Percentiles rank a stretch among this genome's conserved stretches.
Conservation (phyloP, 2,888 invertebrate species). For the Brachyopa scutellaris region DNA sequence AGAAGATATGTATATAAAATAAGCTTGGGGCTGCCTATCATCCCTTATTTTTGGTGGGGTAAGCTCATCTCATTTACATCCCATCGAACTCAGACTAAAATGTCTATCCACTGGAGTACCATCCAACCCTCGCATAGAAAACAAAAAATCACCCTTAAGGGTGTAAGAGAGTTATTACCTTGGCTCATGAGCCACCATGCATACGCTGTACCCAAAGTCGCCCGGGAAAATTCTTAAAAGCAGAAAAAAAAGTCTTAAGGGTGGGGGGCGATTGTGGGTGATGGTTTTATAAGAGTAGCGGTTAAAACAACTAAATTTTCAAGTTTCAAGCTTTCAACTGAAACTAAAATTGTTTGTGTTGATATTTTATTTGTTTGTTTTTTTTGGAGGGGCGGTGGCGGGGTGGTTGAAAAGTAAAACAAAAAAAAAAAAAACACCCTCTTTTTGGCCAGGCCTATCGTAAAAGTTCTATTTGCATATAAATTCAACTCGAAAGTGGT, state of each 20-base stretch:
- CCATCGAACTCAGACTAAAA: constrained; percentile 50
- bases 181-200: constrained; percentile 47
- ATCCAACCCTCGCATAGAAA: constrained; percentile 14
- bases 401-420: neutral
- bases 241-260: constrained; percentile 2
- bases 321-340: constrained; percentile 54
- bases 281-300: neutral
- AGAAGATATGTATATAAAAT: constrained; percentile 23
- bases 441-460: constrained; percentile 26
- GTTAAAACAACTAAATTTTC: constrained; percentile 58
- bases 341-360: constrained; percentile 66
- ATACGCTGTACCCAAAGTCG: constrained; percentile 35
- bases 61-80: constrained; percentile 66
- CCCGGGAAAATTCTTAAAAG: neutral
- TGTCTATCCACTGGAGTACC: constrained; percentile 14
- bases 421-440: neutral
- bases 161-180: constrained; percentile 64
- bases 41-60: constrained; percentile 33
- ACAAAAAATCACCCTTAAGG: constrained; percentile 51
- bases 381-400: no score
- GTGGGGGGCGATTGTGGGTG: constrained; percentile 4
- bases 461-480: constrained; percentile 56
- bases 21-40: constrained; percentile 57
- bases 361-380: constrained; percentile 66
- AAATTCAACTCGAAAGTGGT: constrained; percentile 54